phyloP scores from a whole-genome alignment of 2,113 vertebrate genomes.

The Heterotilapia buettikoferi region DNA sequence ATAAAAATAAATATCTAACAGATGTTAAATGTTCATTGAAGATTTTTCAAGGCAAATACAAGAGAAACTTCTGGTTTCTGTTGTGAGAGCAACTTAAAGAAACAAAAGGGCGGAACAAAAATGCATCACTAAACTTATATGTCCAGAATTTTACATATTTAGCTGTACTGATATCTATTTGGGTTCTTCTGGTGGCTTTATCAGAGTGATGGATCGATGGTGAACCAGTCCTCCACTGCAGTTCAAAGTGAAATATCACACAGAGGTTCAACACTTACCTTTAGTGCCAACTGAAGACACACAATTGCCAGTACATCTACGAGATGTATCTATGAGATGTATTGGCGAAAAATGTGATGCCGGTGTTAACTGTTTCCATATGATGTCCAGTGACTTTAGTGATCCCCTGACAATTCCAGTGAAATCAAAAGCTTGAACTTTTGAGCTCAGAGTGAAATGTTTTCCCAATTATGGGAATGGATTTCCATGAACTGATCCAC shows the following conservation, averaged over 20 bases:
- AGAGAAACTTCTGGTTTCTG: not conserved
- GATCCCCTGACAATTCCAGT: not conserved
- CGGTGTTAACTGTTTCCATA: not conserved
- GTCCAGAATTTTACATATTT: not conserved
- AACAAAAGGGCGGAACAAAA: fast-evolving
- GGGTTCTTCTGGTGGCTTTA: not conserved
- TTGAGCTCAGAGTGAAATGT: not conserved
- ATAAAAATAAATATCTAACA: not conserved
- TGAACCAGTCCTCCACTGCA: not conserved
- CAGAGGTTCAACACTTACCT: not conserved
- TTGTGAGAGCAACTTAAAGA: not conserved
- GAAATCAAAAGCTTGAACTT: not conserved
- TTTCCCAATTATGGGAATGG: not conserved
- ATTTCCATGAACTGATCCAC: not conserved
- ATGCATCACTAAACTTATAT: not conserved
- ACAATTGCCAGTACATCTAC: not conserved
- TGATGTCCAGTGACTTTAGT: not conserved
- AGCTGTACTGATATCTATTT: not conserved
- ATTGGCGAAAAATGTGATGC: not conserved
- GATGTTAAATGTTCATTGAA: not conserved
- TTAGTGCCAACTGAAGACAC: not conserved
- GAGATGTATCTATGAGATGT: not conserved
- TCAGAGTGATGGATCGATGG: not conserved
- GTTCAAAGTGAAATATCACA: not conserved
- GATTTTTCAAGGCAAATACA: not conserved